phyloP scores from a whole-genome alignment of 2,888 invertebrate species.

The Acleris sparsana region DNA sequence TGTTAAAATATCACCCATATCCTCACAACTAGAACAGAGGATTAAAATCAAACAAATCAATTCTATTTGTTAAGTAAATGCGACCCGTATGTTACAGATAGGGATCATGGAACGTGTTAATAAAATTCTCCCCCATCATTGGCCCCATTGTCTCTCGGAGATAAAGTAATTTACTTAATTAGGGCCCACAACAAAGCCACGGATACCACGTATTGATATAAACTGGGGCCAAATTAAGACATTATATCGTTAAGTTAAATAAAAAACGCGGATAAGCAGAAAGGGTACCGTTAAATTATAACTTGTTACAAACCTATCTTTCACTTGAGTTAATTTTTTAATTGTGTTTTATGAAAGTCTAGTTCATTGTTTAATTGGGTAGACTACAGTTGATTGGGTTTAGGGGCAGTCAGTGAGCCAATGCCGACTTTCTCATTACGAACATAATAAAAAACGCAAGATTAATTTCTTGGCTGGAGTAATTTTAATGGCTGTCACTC shows the following conservation, averaged over 20 bases:
- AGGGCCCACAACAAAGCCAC: constrained; percentile 65
- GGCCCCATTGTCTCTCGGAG: constrained; percentile 73
- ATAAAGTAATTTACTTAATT: constrained; percentile 83
- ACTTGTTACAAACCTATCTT: constrained; percentile 15
- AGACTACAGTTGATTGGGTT: constrained; percentile 7
- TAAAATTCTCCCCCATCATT: constrained; percentile 62
- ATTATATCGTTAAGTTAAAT: constrained; percentile 50
- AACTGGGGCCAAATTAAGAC: constrained; percentile 63
- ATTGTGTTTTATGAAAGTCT: constrained; percentile 24
- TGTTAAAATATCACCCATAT: constrained; percentile 24
- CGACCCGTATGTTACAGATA: constrained; percentile 75
- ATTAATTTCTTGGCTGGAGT: too few relatives aligned
- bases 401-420: neutral
- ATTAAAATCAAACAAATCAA: constrained; percentile 80
- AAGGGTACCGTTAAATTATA: constrained; percentile 23
- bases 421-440: constrained; percentile 7
- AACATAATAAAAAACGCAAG: neutral
- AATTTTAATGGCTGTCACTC: too few relatives aligned
- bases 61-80: constrained; percentile 76
- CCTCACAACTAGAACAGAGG: constrained; percentile 50
- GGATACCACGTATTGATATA: constrained; percentile 62
- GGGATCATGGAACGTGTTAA: constrained; percentile 36
- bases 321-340: constrained; percentile 28
- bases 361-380: constrained; percentile 27
- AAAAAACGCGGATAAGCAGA: constrained; percentile 34